phyloP scores from a whole-genome alignment of 37 sponge, comb jelly and placozoan species.

The Hexactinellida sp. region DNA sequence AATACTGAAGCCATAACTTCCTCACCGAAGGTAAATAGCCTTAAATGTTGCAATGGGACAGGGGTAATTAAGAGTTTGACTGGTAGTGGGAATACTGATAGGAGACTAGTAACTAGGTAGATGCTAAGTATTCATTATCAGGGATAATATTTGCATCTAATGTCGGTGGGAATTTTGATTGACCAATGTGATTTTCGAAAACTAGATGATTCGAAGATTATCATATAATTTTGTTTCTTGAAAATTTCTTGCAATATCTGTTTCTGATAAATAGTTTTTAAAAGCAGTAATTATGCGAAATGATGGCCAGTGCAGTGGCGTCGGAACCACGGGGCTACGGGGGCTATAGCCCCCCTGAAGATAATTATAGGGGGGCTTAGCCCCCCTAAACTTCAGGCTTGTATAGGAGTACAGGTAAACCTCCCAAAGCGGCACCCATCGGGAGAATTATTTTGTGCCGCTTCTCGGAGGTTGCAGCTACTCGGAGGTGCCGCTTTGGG shows the following conservation, averaged over 20 bases:
- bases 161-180: background rate
- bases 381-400: too few species aligned
- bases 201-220: background rate
- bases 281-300: background rate
- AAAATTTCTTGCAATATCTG: background rate
- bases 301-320: too few species aligned
- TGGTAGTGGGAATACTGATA: background rate
- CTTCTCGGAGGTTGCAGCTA: too few species aligned
- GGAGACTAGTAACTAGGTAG: background rate
- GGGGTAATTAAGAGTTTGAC: background rate
- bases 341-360: too few species aligned
- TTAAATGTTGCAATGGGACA: background rate
- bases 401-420: too few species aligned
- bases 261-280: background rate
- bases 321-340: too few species aligned
- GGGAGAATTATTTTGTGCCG: too few species aligned
- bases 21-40: too few species aligned
- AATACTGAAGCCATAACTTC: too few species aligned
- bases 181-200: background rate
- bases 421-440: too few species aligned
- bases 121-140: background rate
- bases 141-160: background rate
- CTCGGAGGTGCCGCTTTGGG: too few species aligned
- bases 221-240: background rate
- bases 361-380: too few species aligned